These are phyloP conservation scores for Hirtodrosophila trivittata DNA, from an alignment of 2,888 invertebrate species.

Conservation along the genomic window DNA sequence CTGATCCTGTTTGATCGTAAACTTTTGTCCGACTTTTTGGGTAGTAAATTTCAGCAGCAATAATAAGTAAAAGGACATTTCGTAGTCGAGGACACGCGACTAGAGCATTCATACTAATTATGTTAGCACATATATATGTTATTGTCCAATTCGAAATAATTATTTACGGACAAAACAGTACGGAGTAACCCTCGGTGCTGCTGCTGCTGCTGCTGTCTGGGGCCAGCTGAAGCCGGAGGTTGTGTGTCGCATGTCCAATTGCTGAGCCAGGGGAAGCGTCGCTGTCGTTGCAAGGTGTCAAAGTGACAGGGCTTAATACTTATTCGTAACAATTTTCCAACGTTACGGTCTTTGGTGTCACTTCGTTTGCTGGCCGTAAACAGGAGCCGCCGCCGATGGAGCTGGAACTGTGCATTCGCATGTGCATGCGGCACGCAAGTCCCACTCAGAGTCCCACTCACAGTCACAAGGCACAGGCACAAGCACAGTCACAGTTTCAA, in stretches of 20 bases:
- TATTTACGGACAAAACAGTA: too few relatives aligned
- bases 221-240: constrained; percentile 35
- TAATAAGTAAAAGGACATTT: too few relatives aligned
- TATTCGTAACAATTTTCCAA: constrained; percentile 69
- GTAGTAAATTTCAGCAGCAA: too few relatives aligned
- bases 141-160: too few relatives aligned
- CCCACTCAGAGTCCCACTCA: constrained; percentile 3
- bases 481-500: too few relatives aligned
- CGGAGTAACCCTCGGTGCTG: constrained; percentile 34
- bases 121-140: too few relatives aligned
- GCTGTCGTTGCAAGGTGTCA: constrained; percentile 61
- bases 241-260: constrained; percentile 57
- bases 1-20: too few relatives aligned
- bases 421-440: constrained; percentile 61
- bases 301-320: constrained; percentile 70
- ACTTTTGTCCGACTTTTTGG: too few relatives aligned
- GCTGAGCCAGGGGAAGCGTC: constrained; percentile 16
- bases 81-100: too few relatives aligned
- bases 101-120: too few relatives aligned
- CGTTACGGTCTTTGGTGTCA: constrained; percentile 64
- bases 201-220: too few relatives aligned
- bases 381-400: constrained; percentile 20
- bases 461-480: constrained; percentile 20
- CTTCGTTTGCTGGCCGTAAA: constrained; percentile 36
- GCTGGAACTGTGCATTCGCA: constrained; percentile 6